phyloP scores from a whole-genome alignment of 2,797 vertebrate species.

The Sphaeramia orbicularis region DNA sequence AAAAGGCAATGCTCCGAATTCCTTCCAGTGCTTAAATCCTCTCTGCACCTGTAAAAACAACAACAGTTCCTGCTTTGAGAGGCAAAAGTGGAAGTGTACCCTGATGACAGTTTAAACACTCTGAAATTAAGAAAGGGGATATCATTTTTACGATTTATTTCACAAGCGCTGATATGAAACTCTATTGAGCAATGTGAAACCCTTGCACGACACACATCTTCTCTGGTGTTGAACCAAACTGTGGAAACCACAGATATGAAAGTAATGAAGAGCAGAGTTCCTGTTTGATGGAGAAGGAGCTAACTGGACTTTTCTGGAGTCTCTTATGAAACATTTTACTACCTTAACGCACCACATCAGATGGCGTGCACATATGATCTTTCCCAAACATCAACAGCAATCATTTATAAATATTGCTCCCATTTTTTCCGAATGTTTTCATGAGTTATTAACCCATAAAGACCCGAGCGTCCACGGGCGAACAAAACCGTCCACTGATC shows the following conservation, averaged over 20 bases:
- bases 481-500: too few species aligned
- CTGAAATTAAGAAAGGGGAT: not conserved
- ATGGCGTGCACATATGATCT: slow-evolving; percentile 9
- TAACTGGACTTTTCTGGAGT: slow-evolving; percentile 14
- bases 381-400: not conserved
- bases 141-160: not conserved
- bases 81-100: not conserved
- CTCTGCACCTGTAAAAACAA: slow-evolving; percentile 37
- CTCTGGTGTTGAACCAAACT: not conserved
- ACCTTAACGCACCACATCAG: slow-evolving; percentile 1
- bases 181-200: not conserved
- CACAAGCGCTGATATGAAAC: not conserved
- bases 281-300: slow-evolving; percentile 42
- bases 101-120: not conserved
- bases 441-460: too few species aligned
- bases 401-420: too few species aligned
- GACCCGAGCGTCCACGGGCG: too few species aligned
- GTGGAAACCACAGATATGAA: slow-evolving; percentile 55
- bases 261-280: slow-evolving; percentile 40
- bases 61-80: slow-evolving; percentile 8
- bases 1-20: slow-evolving; percentile 23
- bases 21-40: slow-evolving; percentile 6
- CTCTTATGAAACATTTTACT: slow-evolving; percentile 17
- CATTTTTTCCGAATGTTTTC: too few species aligned
- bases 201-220: slow-evolving; percentile 1